Base-by-base conservation (phyloP, 2,888 invertebrate genomes). In the Drosophila infuscata region DNA sequence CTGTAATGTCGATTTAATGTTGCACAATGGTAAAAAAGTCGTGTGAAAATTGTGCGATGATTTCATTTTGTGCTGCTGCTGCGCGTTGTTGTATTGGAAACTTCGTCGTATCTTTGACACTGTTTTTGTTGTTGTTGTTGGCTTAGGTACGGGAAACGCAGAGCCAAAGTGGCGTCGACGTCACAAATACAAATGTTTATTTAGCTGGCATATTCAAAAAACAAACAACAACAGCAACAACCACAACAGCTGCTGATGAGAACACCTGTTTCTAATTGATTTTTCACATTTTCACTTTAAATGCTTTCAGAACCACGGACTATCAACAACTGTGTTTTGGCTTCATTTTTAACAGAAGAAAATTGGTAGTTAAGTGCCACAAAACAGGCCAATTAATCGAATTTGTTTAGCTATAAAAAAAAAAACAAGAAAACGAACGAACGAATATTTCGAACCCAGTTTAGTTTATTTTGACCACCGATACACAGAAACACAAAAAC, bases 231-330 rank as follows among this genome's bases (percentile, higher is more conserved):
- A 57, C 54, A 74, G 71, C 57, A 88, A 76, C 66, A 63, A 74
- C 36, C 4, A 35, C 52, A 75, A 72, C 66, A 74, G 75, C 62
- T 48, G 64, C 15, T 70, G 70, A 62, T 48, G 49, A 83, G 81
- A 89, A 88, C 90, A 91, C 84, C 89, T 91, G 84, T 91, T 82
- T 77, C 87, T 86, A 89, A 91, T 91, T 91, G 91, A 91, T 91
- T 91, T 91, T 91, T 88, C 91, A 71, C 83, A 75, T 66, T 89
- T 90, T 77, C 60, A 75, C 54, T 30, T 38, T 58, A 57, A 60
- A 32, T 41, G 49, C 64, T 64, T 74, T 81, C 70, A 79, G 81
- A 81, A 80, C 70, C 69, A 64, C 38, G 59, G 63, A 76, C 76
- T 72, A 60, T 43, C 41, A 64, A 78, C 83, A 84, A 75, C 89